Base-by-base conservation (phyloP, 1,140 invertebrate genomes). In the Drosophila ercepeae region DNA sequence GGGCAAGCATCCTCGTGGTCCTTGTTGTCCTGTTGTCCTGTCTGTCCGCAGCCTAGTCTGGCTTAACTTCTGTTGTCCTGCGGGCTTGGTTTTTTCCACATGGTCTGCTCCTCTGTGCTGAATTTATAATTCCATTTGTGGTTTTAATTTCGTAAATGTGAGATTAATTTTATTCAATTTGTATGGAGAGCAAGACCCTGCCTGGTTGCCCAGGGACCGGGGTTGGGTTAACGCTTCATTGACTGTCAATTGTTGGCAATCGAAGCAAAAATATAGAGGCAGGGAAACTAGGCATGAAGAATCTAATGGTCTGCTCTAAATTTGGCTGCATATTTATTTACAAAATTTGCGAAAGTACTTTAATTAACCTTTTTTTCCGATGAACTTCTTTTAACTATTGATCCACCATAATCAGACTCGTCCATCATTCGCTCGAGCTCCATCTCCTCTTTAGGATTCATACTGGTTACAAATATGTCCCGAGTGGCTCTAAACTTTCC, bases 81-180 rank as follows among this genome's bases (percentile, higher is more conserved):
- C 77, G 77, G 86, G 81, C 76, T 77, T 64, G 55, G 58, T 63
- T 75, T 70, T 75, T 75, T 75, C 63, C 54, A 75, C 55, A 53
- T 45, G 51, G 72, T 63, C 64, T 75, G 46, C 34, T 67, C 45
- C 50, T 44, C 41, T 78, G 72, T 79, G 69, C 46, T 88, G 83
- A 88, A 88, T 89, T 89, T 89, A 81, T 89, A 89, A 89, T 89
- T 89, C 86, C 86, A 89, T 89, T 89, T 89, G 86, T 64, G 82
- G 83, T 81, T 89, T 89, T 89, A 89, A 89, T 89, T 78, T 84
- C 63, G 79, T 86, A 89, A 89, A 89, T 86, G 86, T 70, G 79
- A 86, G 79, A 75, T 89, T 89, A 89, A 89, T 89, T 89, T 89
- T 81, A 81, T 81, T 89, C 77, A 89, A 86, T 89, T 67, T 67